These are phyloP conservation scores for Uria aalge DNA, from an alignment of 2,113 vertebrate species.

Conservation along the genomic window DNA sequence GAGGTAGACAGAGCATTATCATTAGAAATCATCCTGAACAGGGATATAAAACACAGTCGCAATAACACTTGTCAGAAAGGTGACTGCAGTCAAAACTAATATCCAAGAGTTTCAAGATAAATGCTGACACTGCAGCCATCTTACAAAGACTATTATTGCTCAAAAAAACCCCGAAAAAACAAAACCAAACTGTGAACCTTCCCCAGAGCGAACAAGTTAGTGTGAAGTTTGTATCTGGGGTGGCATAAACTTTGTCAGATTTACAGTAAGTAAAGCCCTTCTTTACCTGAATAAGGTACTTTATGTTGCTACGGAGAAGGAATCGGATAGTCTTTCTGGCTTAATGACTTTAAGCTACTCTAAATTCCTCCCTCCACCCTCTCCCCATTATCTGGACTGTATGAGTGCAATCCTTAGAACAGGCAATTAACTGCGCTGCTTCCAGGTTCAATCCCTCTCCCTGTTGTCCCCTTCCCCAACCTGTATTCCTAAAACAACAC, in stretches of 20 bases:
- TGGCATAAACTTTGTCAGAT: conserved; percentile 68
- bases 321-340: conserved; percentile 35
- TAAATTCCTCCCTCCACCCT: conserved; percentile 54
- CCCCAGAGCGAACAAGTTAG: conserved; percentile 66
- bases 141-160: conserved; percentile 77
- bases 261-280: conserved; percentile 50
- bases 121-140: conserved; percentile 80
- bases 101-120: conserved; percentile 82
- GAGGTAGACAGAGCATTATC: conserved; percentile 82
- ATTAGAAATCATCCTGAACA: conserved; percentile 84
- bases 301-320: conserved; percentile 63
- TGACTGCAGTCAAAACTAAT: conserved; percentile 87
- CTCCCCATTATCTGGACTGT: conserved; percentile 34
- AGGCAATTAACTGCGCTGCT: conserved; percentile 54
- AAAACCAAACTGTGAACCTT: conserved; percentile 66
- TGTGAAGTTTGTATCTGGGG: conserved; percentile 57
- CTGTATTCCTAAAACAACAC: conserved; percentile 17
- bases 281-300: conserved; percentile 41
- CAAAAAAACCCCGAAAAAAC: conserved; percentile 8
- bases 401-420: conserved; percentile 48
- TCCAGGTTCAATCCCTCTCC: conserved; percentile 1
- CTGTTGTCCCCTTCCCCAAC: neutral
- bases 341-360: conserved; percentile 71
- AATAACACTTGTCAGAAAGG: conserved; percentile 85
- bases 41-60: conserved; percentile 83